Evolutionary conservation across 2,797 vertebrate species (phyloP).

Genomic region (Hirundo rustica): DNA sequence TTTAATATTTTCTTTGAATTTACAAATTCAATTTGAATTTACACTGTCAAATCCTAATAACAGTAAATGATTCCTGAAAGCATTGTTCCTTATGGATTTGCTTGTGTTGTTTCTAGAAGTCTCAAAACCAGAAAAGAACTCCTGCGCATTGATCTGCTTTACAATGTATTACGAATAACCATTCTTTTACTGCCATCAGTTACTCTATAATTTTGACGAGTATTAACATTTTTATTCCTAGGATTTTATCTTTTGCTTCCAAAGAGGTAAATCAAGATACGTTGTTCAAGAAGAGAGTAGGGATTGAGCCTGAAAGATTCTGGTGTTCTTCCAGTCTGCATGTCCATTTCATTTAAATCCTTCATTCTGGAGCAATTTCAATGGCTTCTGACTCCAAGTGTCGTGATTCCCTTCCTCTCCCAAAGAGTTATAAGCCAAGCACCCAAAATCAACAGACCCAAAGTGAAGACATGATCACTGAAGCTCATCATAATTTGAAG

Average conservation of each 20-base stretch:
- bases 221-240: background rate
- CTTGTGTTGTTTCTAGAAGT: background rate
- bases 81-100: background rate
- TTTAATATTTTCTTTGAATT: background rate
- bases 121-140: background rate
- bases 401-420: background rate
- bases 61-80: background rate
- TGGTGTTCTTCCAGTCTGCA: background rate
- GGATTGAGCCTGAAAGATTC: background rate
- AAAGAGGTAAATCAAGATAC: background rate
- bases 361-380: background rate
- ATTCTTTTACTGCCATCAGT: background rate
- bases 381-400: background rate
- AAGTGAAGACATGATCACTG: background rate
- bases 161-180: background rate
- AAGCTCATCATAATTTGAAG: background rate
- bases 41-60: background rate
- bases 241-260: background rate
- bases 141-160: background rate
- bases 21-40: background rate
- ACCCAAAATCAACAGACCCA: background rate
- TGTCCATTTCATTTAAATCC: background rate
- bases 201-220: background rate
- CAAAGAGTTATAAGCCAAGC: background rate
- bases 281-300: background rate